Evolutionary conservation across 64 coral and sea anemone genomes (phyloP).

Genomic region (Catalaphyllia jardinei): DNA sequence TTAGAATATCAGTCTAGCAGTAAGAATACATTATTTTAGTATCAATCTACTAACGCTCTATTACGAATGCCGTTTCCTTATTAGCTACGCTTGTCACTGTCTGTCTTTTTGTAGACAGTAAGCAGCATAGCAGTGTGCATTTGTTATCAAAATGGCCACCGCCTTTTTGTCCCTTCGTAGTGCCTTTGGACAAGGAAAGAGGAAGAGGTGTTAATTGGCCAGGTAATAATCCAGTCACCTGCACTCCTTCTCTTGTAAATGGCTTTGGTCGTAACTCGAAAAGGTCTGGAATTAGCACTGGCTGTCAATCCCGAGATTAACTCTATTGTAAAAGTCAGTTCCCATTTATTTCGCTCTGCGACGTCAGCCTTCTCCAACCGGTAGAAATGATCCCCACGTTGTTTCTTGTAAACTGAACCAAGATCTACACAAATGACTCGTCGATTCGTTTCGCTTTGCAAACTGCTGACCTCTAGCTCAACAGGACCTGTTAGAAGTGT

Average conservation of each 20-base stretch:
- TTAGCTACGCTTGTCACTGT: no score
- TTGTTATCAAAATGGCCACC: no score
- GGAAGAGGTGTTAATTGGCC: no score
- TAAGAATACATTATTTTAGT: no score
- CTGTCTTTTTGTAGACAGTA: no score
- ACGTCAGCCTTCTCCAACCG: conserved; percentile 16
- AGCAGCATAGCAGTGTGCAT: no score
- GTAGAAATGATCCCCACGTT: neutral
- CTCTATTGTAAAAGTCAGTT: neutral
- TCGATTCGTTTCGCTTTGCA: neutral
- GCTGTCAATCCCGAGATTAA: neutral
- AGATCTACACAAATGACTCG: conserved; percentile 14
- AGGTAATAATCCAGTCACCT: no score
- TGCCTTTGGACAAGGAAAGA: no score
- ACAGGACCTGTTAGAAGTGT: neutral
- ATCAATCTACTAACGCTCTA: no score
- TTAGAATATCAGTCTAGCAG: no score
- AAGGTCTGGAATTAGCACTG: conserved; percentile 1
- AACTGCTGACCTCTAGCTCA: neutral
- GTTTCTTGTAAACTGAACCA: conserved; percentile 9
- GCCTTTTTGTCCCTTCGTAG: no score
- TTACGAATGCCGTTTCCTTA: no score
- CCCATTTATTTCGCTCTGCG: conserved; percentile 26
- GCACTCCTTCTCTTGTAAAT: neutral
- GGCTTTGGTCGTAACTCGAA: conserved; percentile 25